phyloP scores from a whole-genome alignment of 2,113 vertebrate genomes.

The Etia nguti region DNA sequence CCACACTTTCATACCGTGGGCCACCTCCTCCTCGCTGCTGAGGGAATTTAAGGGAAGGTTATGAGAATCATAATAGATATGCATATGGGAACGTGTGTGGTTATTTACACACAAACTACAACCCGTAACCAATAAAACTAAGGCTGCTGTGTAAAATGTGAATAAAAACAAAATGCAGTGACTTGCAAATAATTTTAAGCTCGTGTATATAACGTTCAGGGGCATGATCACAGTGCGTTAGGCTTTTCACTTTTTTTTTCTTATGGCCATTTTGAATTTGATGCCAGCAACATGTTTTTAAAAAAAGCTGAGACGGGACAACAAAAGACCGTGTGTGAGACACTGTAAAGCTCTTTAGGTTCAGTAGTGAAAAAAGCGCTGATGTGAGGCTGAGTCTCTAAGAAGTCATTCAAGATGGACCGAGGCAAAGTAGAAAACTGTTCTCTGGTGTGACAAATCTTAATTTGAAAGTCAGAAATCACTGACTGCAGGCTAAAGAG shows the following conservation, averaged over 20 bases:
- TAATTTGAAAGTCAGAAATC: background rate
- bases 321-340: background rate
- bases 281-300: background rate
- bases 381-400: background rate
- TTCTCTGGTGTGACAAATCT: background rate
- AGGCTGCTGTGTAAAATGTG: background rate
- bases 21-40: conserved; percentile 95
- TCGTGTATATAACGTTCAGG: background rate
- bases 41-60: conserved; percentile 36
- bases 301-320: background rate
- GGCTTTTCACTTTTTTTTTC: background rate
- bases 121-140: background rate
- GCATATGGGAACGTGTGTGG: background rate
- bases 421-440: background rate
- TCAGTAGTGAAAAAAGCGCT: background rate
- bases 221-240: background rate
- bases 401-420: background rate
- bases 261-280: background rate
- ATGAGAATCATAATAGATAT: background rate
- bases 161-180: background rate
- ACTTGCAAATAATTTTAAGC: background rate
- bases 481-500: background rate
- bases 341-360: background rate
- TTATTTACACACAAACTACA: background rate
- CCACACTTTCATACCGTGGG: conserved; percentile 96